Base-by-base conservation (phyloP, 2,797 vertebrate genomes). In the Mus spretus region DNA sequence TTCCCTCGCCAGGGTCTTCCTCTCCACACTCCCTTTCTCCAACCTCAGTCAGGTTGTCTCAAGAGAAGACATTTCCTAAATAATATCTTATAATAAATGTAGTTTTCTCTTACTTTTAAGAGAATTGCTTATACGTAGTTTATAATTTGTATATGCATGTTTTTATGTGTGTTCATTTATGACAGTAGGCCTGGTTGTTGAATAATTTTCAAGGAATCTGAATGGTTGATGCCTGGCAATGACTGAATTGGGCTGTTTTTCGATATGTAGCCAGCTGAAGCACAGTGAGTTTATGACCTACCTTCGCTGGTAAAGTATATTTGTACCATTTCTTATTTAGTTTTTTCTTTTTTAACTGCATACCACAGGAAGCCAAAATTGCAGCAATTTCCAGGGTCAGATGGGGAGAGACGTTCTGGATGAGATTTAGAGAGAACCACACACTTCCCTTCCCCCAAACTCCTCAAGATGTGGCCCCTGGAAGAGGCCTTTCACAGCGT, bases 281-380 rank as follows among this genome's bases (percentile, higher is more conserved):
- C 57, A 74, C 11, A 79, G 55, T 44, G 92, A 95, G 50, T 65
- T 87, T 57, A 94, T 81, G 95, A 96, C 80, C 72, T 97, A 74
- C 34, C 82, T 97, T 94, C 77, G 65, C 96, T 84, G 83, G 93
- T 93, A 75, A 90, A 97, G 63, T 95, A 44, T 95, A 78, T 94
- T 95, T 96, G 94, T 89, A 95, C 65, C 92, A 96, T 96, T 96
- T 97, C 91, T 96, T 92, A 98, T 95, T 96, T 96, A 97, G 94
- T 28, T 70, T 87, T 70, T 24, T 72, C 11, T 92, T 93, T 96
- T 96, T 96, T 96, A 14, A 94, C 91, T 98, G 93, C 96, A 92
- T 97, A 95, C 97, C 97, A 97, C 97, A 98, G 98, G 97, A 97
- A 98, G 93, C 96, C 97, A 97, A 96, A 98, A 98, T 98, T 98